phyloP scores from a whole-genome alignment of 2,797 vertebrate genomes.

The Rhyacichthys aspro region DNA sequence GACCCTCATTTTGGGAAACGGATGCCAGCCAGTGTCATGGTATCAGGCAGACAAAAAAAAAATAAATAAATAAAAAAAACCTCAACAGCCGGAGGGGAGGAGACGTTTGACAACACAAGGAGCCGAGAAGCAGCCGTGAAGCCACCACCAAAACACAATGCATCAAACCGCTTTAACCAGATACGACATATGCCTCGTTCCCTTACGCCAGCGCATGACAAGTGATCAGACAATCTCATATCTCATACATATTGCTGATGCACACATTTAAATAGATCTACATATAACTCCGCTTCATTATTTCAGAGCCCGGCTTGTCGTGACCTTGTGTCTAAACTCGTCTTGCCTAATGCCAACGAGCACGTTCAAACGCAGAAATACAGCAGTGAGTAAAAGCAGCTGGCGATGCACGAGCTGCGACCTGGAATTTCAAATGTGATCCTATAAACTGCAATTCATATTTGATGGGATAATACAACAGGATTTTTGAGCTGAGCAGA shows the following conservation, averaged over 20 bases:
- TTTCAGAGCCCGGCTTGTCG: conserved; percentile 26
- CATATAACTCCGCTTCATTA: conserved; percentile 41
- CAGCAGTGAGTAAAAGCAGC: conserved; percentile 33
- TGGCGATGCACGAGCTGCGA: conserved; percentile 55
- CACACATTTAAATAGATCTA: conserved; percentile 51
- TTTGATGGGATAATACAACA: conserved; percentile 70
- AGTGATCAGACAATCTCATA: conserved; percentile 63
- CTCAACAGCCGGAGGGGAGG: conserved; percentile 63
- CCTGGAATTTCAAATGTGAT: conserved; percentile 65
- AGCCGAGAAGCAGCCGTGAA: conserved; percentile 53
- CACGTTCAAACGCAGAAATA: conserved; percentile 13
- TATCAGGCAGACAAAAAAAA: conserved; percentile 35
- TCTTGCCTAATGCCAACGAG: neutral
- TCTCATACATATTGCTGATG: conserved; percentile 41
- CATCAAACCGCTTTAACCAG: conserved; percentile 57
- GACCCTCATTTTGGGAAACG: conserved; percentile 49
- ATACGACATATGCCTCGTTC: conserved; percentile 70
- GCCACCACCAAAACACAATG: conserved; percentile 44
- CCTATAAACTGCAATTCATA: conserved; percentile 70
- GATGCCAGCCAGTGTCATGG: conserved; percentile 48
- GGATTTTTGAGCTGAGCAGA: conserved; percentile 58
- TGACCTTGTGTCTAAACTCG: neutral
- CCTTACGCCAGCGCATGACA: conserved; percentile 57
- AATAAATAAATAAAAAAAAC: conserved; percentile 27
- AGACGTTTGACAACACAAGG: conserved; percentile 44